Percentiles rank a stretch among this genome's conserved stretches.
Evolutionary conservation across 2,888 invertebrate genomes (phyloP).

Genomic region (Agrochola litura): DNA sequence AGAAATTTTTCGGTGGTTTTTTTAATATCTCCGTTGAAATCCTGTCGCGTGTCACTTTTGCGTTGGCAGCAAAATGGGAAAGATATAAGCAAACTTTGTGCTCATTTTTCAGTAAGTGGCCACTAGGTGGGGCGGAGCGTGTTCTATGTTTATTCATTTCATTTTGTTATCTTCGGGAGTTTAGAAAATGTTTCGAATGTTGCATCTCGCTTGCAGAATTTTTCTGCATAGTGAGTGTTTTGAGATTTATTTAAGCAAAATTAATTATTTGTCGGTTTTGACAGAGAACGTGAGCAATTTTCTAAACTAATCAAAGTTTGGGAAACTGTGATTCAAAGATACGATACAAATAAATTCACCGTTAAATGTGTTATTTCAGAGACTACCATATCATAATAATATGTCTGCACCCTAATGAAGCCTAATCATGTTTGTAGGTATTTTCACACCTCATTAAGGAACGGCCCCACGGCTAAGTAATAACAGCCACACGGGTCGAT

Average conservation of each 20-base stretch:
- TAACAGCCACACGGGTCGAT: too few species aligned
- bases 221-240: not conserved
- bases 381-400: not conserved
- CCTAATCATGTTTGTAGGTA: not conserved
- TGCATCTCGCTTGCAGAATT: not conserved
- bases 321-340: not conserved
- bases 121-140: conserved; percentile 38
- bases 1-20: conserved; percentile 72
- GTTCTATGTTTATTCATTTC: not conserved
- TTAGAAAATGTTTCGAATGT: not conserved
- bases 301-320: not conserved
- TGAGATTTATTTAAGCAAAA: not conserved
- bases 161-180: not conserved
- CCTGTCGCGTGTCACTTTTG: conserved; percentile 74
- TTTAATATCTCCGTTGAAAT: conserved; percentile 81
- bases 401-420: too few species aligned
- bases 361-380: not conserved
- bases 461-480: too few species aligned
- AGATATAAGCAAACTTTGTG: conserved; percentile 80
- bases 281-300: too few species aligned
- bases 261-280: not conserved
- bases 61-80: conserved; percentile 76
- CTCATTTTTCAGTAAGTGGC: conserved; percentile 76
- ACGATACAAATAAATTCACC: not conserved
- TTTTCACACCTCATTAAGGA: not conserved